phyloP scores from a whole-genome alignment of 2,888 invertebrate genomes.

The Penaeus monodon region DNA sequence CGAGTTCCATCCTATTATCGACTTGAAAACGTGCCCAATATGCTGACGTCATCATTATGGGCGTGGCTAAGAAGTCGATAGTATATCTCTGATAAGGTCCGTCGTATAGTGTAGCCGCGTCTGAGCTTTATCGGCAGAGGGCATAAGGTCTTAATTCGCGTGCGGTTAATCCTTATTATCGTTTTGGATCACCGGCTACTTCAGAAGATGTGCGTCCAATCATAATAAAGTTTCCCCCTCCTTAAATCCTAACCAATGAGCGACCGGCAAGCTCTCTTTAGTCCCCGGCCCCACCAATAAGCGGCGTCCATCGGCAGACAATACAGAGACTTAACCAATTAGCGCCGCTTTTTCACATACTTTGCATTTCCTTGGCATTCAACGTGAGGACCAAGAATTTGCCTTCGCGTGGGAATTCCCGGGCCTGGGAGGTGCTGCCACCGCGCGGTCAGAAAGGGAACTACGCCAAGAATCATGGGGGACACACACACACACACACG shows the following conservation, averaged over 20 bases:
- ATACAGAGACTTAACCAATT: conserved; percentile 29
- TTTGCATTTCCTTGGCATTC: conserved; percentile 20
- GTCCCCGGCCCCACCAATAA: conserved; percentile 12
- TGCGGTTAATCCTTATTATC: conserved; percentile 16
- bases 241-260: conserved; percentile 20
- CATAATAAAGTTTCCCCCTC: conserved; percentile 17
- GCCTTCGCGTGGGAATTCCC: not conserved
- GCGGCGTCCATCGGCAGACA: conserved; percentile 12
- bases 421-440: conserved; percentile 15
- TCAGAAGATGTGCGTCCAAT: conserved; percentile 14
- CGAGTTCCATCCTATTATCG: conserved; percentile 5
- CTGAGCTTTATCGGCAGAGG: not conserved
- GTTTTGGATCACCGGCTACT: conserved; percentile 18
- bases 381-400: conserved; percentile 10
- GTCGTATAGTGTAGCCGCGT: not conserved
- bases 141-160: not conserved
- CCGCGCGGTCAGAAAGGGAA: not conserved
- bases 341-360: conserved; percentile 26
- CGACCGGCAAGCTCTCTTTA: conserved; percentile 4
- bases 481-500: too few species aligned
- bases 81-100: conserved; percentile 17
- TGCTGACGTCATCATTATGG: conserved; percentile 23
- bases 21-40: conserved; percentile 15
- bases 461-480: not conserved
- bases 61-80: conserved; percentile 14